Base-by-base conservation (phyloP, 2,113 vertebrate genomes). In the Spheniscus mendiculus region DNA sequence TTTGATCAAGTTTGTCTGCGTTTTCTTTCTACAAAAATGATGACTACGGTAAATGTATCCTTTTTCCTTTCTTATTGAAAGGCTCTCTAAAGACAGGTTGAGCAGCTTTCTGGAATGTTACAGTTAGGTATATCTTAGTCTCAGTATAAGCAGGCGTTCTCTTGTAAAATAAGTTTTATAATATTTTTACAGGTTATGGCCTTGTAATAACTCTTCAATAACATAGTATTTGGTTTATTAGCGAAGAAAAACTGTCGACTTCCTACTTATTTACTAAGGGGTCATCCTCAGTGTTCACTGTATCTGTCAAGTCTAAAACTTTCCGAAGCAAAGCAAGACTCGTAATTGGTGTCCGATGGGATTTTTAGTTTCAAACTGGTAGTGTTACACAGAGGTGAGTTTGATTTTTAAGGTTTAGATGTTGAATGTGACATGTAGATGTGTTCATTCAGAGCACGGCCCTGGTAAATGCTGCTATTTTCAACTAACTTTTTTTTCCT, bases 91-190 rank as follows among this genome's bases (percentile, higher is more conserved):
- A 59, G 69, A 18, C 40, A 20, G 22, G 36, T 13, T 47, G 34
- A 20, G 9, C 70, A 78, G 53, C 65, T 42, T 50, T 78, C 59
- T 87, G 42, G 12, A 32, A 42, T 62, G 42, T 32, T 71, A 34
- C 0, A 30, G 69, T 52, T 65, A 49, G 0, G 0, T 42, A 0
- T 38, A 22, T 44, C 53, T 79, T 27, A 12, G 19, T 40, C 55
- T 73, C 40, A 8, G 36, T 27, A 11, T 23, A 65, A 70, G 56
- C 1, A 11, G 10, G 11, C 15, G 17, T 49, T 61, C 16, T 72
- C 29, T 12, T 70, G n/a, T 61, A 36, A 86, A 63, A 3, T 23
- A 42, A 85, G 20, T 61, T 83, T 78, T 72, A 10, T 5, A 44
- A 6, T 50, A 13, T 29, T 78, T 78, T 55, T 50, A 30, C 27